Evolutionary conservation across 2,113 vertebrate species (phyloP).

Genomic region (Leiothrix lutea): DNA sequence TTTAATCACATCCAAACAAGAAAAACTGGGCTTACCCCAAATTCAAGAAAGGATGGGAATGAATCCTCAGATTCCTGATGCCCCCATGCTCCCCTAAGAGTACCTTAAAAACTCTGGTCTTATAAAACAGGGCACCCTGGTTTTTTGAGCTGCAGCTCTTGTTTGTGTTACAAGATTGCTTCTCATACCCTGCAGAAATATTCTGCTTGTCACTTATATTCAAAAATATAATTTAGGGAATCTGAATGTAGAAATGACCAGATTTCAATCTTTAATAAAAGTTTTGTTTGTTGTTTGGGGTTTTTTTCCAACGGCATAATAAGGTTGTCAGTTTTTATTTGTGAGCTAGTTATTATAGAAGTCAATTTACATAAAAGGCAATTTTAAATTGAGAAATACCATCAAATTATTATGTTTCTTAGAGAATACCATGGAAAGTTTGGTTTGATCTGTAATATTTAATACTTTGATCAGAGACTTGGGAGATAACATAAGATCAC

Average conservation of each 20-base stretch:
- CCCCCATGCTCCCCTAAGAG: neutral
- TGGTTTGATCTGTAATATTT: neutral
- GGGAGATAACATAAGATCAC: neutral
- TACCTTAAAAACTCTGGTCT: neutral
- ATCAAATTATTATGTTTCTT: neutral
- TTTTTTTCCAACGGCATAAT: neutral
- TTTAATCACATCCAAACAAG: neutral
- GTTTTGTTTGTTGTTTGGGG: neutral
- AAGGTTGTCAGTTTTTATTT: neutral
- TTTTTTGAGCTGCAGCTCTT: neutral
- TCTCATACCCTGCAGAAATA: neutral
- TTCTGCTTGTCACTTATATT: neutral
- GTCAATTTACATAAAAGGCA: neutral
- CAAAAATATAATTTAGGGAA: neutral
- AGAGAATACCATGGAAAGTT: neutral
- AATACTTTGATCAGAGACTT: neutral
- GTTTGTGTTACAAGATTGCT: neutral
- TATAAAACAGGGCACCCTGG: neutral
- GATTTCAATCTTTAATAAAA: neutral
- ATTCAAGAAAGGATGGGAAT: neutral
- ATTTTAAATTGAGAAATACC: neutral
- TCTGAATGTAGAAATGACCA: neutral
- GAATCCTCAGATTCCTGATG: neutral
- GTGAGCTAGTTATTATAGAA: neutral
- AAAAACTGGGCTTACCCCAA: neutral